These are phyloP conservation scores for Cyclopterus lumpus DNA, from an alignment of 2,797 vertebrate species.

Conservation along the genomic window DNA sequence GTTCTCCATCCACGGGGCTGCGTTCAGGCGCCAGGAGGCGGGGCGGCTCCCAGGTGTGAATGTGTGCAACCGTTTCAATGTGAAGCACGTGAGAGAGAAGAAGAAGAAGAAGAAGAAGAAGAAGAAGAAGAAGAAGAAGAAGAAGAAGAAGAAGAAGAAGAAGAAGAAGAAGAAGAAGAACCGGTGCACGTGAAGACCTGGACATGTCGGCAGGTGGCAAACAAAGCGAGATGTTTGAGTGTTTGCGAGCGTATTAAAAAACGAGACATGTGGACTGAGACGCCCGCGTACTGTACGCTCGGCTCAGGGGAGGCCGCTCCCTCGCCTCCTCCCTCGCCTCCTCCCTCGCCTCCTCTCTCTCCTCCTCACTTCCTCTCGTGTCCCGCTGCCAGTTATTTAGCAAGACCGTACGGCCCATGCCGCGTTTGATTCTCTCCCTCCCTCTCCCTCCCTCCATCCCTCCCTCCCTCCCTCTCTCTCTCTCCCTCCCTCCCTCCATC, in stretches of 20 bases:
- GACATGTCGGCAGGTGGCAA: constrained; percentile 50
- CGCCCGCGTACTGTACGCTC: constrained; percentile 43
- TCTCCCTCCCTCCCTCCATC: constrained; percentile 48
- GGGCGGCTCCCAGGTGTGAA: constrained; percentile 72
- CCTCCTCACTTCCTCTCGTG: constrained; percentile 69
- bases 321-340: too few relatives aligned
- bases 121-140: too few relatives aligned
- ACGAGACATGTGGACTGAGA: constrained; percentile 41
- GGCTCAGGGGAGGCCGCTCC: constrained; percentile 57
- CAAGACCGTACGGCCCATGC: constrained; percentile 69
- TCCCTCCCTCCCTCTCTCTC: constrained; percentile 55
- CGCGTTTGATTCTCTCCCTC: constrained; percentile 75
- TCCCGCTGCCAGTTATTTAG: constrained; percentile 80
- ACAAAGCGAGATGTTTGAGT: constrained; percentile 1
- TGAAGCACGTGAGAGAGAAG: constrained; percentile 32
- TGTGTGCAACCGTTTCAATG: constrained; percentile 69
- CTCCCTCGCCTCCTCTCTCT: constrained; percentile 63
- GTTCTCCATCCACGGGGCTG: constrained; percentile 60
- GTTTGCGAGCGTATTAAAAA: constrained; percentile 53
- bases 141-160: too few relatives aligned
- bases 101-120: too few relatives aligned
- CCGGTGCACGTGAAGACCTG: too few relatives aligned
- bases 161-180: too few relatives aligned
- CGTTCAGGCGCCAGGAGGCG: constrained; percentile 25
- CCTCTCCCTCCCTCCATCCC: constrained; percentile 53